Percentiles rank a stretch among this genome's conserved stretches.
Conservation (phyloP, 2,113 vertebrate species). For the Gymnorhina tibicen region DNA sequence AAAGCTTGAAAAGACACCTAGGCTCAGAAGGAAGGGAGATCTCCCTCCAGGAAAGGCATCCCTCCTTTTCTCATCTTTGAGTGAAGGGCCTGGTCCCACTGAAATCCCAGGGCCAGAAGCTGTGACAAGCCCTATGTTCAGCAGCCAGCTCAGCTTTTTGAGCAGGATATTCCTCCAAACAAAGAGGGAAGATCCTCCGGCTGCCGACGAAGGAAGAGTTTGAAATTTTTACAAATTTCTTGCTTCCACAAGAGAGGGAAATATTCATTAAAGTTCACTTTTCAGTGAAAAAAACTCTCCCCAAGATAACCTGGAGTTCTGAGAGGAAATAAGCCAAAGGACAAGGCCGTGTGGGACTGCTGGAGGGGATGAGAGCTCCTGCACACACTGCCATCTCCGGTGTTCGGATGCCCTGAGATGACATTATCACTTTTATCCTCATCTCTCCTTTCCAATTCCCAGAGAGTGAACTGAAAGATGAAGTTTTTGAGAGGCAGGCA, state of each 20-base stretch:
- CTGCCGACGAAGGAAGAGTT: fast-evolving
- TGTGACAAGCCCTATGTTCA: background rate
- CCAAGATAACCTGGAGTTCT: background rate
- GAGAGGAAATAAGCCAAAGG: background rate
- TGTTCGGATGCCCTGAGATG: background rate
- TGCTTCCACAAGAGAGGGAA: background rate
- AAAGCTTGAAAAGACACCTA: background rate
- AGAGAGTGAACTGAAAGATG: background rate
- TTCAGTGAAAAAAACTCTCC: background rate
- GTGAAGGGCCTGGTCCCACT: background rate
- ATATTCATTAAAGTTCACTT: background rate
- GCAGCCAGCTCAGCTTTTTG: background rate
- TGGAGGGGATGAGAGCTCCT: background rate
- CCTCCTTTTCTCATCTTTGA: background rate
- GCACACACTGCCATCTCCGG: background rate
- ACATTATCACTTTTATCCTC: background rate
- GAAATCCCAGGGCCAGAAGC: background rate
- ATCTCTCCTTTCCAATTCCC: background rate
- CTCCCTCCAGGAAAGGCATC: background rate
- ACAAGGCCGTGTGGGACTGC: background rate
- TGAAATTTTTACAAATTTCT: background rate
- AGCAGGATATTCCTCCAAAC: background rate
- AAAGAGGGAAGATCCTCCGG: fast-evolving
- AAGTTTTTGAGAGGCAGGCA: background rate
- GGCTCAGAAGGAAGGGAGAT: background rate